Evolutionary conservation across 2,113 vertebrate species (phyloP).

Genomic region (Thomomys bottae): DNA sequence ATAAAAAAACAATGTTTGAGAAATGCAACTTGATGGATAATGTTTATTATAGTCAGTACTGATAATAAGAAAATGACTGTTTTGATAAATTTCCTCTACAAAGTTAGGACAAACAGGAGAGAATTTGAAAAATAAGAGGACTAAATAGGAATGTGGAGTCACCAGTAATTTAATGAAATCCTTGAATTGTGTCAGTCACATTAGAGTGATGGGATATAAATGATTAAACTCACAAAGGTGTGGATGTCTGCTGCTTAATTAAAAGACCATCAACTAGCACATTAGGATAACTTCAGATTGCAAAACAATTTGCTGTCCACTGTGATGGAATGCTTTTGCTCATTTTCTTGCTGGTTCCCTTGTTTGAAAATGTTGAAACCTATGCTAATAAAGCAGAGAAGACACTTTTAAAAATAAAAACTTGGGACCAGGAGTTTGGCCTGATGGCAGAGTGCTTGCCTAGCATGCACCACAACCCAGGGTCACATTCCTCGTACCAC

Average conservation of each 20-base stretch:
- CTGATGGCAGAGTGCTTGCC: too few species aligned
- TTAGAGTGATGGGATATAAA: slow-evolving; percentile 65
- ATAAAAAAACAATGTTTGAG: neutral
- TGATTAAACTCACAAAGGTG: slow-evolving; percentile 68
- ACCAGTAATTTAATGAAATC: slow-evolving; percentile 1
- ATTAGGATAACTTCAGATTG: slow-evolving; percentile 70
- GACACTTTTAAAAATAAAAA: slow-evolving; percentile 12
- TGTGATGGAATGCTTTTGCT: slow-evolving; percentile 24
- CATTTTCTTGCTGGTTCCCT: neutral
- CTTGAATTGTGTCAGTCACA: slow-evolving; percentile 48
- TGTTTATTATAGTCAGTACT: neutral
- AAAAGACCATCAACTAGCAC: slow-evolving; percentile 76
- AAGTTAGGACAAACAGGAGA: slow-evolving; percentile 48
- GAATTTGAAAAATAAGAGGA: neutral
- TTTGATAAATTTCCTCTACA: neutral
- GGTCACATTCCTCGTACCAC: too few species aligned
- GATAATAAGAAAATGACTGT: slow-evolving; percentile 37
- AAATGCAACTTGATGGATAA: neutral
- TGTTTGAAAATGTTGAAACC: neutral
- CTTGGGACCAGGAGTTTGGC: too few species aligned
- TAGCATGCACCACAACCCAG: too few species aligned
- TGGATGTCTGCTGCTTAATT: slow-evolving; percentile 75
- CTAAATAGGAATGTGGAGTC: neutral
- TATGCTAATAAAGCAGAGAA: slow-evolving; percentile 14
- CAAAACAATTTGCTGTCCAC: slow-evolving; percentile 60